Evolutionary conservation across 2,113 vertebrate genomes (phyloP).

Genomic region (pig (Sus scrofa)): DNA sequence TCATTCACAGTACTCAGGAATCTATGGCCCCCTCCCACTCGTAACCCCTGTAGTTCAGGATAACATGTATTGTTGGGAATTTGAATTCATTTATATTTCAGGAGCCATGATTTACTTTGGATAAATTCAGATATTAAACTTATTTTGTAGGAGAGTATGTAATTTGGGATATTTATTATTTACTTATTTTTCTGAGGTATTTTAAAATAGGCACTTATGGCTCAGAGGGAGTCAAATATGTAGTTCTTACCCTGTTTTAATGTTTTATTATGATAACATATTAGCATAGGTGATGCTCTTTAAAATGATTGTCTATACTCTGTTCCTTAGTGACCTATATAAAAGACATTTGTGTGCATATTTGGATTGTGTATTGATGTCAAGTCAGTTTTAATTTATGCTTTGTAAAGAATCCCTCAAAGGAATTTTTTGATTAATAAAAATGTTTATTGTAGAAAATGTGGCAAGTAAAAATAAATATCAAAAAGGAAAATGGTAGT

Average conservation of each 20-base stretch:
- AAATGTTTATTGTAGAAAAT: constrained; percentile 27
- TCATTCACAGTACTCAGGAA: neutral
- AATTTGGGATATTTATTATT: constrained; percentile 30
- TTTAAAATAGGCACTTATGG: neutral
- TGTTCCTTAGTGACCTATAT: neutral
- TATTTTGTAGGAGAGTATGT: neutral
- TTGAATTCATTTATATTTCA: neutral
- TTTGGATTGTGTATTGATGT: constrained; percentile 39
- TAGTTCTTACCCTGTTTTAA: neutral
- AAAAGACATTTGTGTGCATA: constrained; percentile 9
- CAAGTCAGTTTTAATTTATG: constrained; percentile 49
- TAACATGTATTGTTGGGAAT: neutral
- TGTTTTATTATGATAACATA: neutral
- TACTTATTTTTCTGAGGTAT: neutral
- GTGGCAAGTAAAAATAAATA: neutral
- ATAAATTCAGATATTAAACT: constrained; percentile 18
- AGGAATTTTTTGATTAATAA: neutral
- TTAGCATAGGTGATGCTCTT: neutral
- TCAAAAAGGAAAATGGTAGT: neutral
- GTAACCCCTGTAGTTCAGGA: neutral
- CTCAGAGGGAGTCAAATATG: constrained; percentile 17
- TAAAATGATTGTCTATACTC: neutral
- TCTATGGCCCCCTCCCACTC: neutral
- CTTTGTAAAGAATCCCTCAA: constrained; percentile 25
- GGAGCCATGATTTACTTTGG: neutral